A percentile compares a stretch with the other conserved stretches of the same genome.
Conservation (phyloP, 2,888 invertebrate species). For the Eristalinus sepulchralis region DNA sequence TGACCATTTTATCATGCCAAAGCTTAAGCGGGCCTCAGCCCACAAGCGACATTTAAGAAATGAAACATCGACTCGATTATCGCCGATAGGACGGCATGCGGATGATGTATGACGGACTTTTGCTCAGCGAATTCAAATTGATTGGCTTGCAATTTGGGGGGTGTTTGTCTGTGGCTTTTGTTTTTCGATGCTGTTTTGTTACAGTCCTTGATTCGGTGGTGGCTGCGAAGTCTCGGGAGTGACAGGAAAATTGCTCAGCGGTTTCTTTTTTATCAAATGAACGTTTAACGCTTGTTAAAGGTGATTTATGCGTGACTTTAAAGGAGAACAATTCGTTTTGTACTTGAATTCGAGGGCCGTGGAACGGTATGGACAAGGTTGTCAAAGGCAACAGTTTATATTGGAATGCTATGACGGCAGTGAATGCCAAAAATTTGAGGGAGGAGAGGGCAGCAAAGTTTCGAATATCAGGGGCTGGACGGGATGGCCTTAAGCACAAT, state of each 20-base stretch:
- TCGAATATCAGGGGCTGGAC: not conserved
- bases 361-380: not conserved
- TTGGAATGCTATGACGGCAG: no score
- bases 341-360: not conserved
- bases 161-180: not conserved
- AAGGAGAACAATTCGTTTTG: not conserved
- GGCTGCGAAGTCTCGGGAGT: not conserved
- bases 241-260: not conserved
- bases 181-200: not conserved
- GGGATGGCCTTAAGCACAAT: no score
- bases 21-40: slow-evolving; percentile 29
- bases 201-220: not conserved
- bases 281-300: not conserved
- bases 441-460: not conserved
- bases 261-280: not conserved
- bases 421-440: no score
- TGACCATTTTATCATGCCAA: slow-evolving; percentile 40
- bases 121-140: not conserved
- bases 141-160: not conserved
- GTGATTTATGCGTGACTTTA: not conserved
- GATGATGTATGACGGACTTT: not conserved
- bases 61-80: not conserved
- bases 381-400: not conserved
- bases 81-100: not conserved
- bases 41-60: slow-evolving; percentile 16